Conservation (phyloP, 2,113 vertebrate genomes). For the Tachysurus fulvidraco region DNA sequence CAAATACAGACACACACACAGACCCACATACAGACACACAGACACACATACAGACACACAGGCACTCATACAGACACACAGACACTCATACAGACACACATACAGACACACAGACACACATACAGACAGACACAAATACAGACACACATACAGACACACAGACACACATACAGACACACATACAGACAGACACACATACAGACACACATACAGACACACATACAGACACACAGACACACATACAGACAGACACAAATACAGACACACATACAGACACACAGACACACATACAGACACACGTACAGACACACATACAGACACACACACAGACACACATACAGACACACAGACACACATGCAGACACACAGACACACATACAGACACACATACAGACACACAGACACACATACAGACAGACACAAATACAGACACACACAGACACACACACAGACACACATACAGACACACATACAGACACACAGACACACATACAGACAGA, state of each 20-base stretch:
- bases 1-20: not conserved
- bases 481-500: no score
- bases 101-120: not conserved
- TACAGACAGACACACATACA: not conserved
- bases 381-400: not conserved
- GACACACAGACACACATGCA: no score
- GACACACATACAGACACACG: not conserved
- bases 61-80: no score
- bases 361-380: not conserved
- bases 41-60: not conserved
- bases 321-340: no score
- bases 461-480: slow-evolving; percentile 1
- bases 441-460: slow-evolving; percentile 14
- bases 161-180: slow-evolving; percentile 9
- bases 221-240: not conserved
- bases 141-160: not conserved
- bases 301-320: slow-evolving; percentile 20
- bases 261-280: no score
- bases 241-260: not conserved
- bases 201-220: no score
- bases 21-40: slow-evolving; percentile 7
- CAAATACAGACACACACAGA: not conserved
- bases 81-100: not conserved
- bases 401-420: not conserved
- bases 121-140: not conserved